Percentiles rank a stretch among this genome's conserved stretches.
Conservation (phyloP, 2,888 invertebrate genomes). For the Drosophila trichaetosa region DNA sequence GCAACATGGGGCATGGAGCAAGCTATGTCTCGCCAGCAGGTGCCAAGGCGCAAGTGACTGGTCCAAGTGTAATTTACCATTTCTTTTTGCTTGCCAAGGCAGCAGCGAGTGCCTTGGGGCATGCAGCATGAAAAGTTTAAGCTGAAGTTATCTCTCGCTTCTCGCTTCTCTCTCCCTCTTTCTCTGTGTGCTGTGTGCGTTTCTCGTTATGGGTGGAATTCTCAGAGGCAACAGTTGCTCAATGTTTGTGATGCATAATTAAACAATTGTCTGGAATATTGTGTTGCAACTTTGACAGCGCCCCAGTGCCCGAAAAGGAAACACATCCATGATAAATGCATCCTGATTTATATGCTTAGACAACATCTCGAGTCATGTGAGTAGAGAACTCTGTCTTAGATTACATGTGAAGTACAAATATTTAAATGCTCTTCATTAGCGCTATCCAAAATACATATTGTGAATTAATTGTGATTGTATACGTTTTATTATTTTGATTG, state of each 20-base stretch:
- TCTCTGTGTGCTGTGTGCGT: not conserved
- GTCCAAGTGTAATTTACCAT: constrained; percentile 73
- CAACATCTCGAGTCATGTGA: not conserved
- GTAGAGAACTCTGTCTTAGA: not conserved
- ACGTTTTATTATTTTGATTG: too few species aligned
- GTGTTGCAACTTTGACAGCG: constrained; percentile 48
- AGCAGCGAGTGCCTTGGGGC: constrained; percentile 18
- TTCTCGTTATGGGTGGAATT: constrained; percentile 13
- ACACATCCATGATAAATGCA: constrained; percentile 16
- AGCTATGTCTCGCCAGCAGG: constrained; percentile 46
- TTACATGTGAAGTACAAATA: not conserved
- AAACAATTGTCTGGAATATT: constrained; percentile 65
- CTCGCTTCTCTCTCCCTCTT: not conserved
- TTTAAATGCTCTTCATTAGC: not conserved
- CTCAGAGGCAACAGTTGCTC: constrained; percentile 50
- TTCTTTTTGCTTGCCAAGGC: constrained; percentile 54
- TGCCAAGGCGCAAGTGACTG: constrained; percentile 28
- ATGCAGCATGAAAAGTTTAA: constrained; percentile 49
- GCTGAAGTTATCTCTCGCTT: constrained; percentile 26
- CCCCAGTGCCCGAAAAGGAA: constrained; percentile 10
- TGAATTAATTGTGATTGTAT: not conserved
- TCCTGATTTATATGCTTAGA: not conserved
- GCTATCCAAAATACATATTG: not conserved
- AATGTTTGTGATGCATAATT: constrained; percentile 70
- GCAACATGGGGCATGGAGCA: constrained; percentile 21